Conservation (phyloP, 1,140 invertebrate species). For the Bombus turneri region DNA sequence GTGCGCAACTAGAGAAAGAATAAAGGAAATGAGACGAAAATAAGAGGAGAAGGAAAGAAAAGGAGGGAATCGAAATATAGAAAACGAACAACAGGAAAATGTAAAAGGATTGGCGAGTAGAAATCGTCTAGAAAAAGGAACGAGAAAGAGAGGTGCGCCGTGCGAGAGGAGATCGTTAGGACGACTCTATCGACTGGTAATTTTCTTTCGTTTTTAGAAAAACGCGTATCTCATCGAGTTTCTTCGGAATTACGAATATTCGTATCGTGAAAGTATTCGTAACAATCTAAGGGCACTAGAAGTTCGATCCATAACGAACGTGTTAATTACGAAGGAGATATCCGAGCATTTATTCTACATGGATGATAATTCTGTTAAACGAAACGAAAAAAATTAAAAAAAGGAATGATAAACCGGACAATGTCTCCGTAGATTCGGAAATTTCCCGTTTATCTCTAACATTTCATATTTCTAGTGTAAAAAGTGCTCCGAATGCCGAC, state of each 20-base stretch:
- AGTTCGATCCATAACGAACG: too few species aligned
- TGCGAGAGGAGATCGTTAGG: neutral
- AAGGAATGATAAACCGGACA: too few species aligned
- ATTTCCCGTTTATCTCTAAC: too few species aligned
- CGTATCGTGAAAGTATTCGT: too few species aligned
- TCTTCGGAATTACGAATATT: too few species aligned
- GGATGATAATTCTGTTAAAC: too few species aligned
- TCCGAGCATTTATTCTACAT: too few species aligned
- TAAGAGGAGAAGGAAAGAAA: neutral
- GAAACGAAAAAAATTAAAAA: too few species aligned
- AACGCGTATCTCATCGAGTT: too few species aligned
- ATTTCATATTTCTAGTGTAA: neutral
- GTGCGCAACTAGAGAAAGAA: neutral
- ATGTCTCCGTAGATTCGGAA: too few species aligned
- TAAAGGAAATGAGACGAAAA: slow-evolving; percentile 8
- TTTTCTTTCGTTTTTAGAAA: neutral
- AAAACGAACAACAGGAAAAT: neutral
- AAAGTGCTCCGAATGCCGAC: neutral
- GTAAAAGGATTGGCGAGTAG: neutral
- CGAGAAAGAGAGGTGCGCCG: neutral
- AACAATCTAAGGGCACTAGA: too few species aligned
- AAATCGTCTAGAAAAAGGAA: neutral
- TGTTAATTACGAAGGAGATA: too few species aligned
- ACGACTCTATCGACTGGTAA: neutral
- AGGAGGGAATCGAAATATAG: neutral